phyloP scores from a whole-genome alignment of 2,797 vertebrate genomes.

The Fistularia commersonii region DNA sequence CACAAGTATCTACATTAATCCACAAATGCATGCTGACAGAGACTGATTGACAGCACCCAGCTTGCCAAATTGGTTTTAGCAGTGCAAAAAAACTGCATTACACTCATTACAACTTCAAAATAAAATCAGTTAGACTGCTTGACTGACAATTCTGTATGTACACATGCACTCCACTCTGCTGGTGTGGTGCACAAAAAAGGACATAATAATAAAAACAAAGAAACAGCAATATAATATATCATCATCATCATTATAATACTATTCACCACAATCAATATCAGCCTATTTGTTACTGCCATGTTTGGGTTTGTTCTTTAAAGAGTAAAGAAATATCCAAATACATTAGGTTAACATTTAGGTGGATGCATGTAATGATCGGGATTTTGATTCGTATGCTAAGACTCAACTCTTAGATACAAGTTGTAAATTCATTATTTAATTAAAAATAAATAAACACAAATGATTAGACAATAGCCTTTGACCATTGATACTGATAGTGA shows the following conservation, averaged over 20 bases:
- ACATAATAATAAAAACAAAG: not conserved
- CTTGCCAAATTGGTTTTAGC: constrained; percentile 74
- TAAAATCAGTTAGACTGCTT: constrained; percentile 66
- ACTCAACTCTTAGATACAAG: too few relatives aligned
- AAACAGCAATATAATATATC: not conserved
- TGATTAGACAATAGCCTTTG: too few relatives aligned
- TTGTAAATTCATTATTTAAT: too few relatives aligned
- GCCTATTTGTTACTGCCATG: constrained; percentile 6
- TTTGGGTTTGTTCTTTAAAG: too few relatives aligned
- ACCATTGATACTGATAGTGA: too few relatives aligned
- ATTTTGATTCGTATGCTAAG: too few relatives aligned
- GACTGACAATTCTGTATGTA: constrained; percentile 69
- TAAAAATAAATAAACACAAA: too few relatives aligned
- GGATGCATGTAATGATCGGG: too few relatives aligned
- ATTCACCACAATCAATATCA: constrained; percentile 4
- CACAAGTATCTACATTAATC: not conserved
- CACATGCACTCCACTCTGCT: constrained; percentile 29
- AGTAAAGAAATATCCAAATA: too few relatives aligned
- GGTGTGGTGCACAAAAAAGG: constrained; percentile 23
- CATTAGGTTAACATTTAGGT: too few relatives aligned
- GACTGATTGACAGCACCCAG: constrained; percentile 72
- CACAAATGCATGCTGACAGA: constrained; percentile 46
- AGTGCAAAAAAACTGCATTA: constrained; percentile 72
- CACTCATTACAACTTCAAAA: constrained; percentile 75
- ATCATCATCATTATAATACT: not conserved